phyloP scores from a whole-genome alignment of 2,888 invertebrate species.

The Glaucopsyche alexis region DNA sequence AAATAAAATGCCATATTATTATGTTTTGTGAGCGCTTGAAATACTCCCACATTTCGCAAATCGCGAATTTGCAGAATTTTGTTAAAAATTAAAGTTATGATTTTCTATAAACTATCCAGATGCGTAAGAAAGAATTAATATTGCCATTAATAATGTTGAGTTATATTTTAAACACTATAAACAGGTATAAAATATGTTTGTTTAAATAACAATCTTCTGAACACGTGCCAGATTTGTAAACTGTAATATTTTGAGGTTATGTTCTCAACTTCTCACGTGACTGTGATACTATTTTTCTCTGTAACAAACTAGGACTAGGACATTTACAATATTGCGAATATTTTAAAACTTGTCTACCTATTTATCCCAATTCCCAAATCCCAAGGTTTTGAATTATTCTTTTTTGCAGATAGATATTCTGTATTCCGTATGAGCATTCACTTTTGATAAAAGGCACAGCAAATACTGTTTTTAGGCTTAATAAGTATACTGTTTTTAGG shows the following conservation, averaged over 20 bases:
- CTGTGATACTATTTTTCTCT: conserved; percentile 19
- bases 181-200: conserved; percentile 24
- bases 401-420: not conserved
- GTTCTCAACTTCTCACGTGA: conserved; percentile 26
- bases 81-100: not conserved
- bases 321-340: not conserved
- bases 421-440: not conserved
- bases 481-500: no score
- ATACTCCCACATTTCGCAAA: not conserved
- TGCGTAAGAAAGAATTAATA: not conserved
- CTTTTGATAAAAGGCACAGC: not conserved
- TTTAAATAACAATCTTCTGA: conserved; percentile 20
- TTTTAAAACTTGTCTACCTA: not conserved
- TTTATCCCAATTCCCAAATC: conserved; percentile 2
- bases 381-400: not conserved
- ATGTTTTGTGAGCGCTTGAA: no score
- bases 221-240: conserved; percentile 30
- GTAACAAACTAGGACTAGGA: conserved; percentile 6
- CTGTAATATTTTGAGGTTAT: conserved; percentile 32
- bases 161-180: not conserved
- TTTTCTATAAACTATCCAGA: not conserved
- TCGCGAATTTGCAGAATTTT: not conserved
- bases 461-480: no score
- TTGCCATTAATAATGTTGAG: not conserved
- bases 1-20: no score